Percentiles rank a stretch among this genome's conserved stretches.
Evolutionary conservation across 2,113 vertebrate genomes (phyloP).

Genomic region (Ammospiza nelsoni): DNA sequence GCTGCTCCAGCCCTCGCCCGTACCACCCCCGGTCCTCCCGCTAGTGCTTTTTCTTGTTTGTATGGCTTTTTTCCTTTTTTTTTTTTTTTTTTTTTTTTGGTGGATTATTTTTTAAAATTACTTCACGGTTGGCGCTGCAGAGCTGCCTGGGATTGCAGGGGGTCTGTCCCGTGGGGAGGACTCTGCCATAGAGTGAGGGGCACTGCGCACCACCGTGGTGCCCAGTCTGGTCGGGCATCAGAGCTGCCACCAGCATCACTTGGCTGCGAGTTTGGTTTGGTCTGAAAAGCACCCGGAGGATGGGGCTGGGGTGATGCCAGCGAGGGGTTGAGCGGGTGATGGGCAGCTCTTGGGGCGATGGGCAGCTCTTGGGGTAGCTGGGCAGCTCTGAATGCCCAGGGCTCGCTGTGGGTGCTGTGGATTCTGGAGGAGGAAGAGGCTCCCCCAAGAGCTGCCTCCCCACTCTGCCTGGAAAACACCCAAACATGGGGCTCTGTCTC

Average conservation of each 20-base stretch:
- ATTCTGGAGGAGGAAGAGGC: neutral
- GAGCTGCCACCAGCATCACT: neutral
- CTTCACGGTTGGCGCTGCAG: neutral
- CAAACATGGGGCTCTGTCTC: conserved; percentile 27
- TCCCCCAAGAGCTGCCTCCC: neutral
- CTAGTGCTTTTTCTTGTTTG: neutral
- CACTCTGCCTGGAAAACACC: conserved; percentile 26
- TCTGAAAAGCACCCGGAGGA: neutral
- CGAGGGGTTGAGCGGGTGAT: neutral
- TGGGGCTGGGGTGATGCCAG: neutral
- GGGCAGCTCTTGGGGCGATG: neutral
- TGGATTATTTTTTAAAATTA: neutral
- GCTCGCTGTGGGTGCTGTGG: neutral
- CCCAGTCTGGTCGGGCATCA: neutral
- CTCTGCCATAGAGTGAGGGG: neutral
- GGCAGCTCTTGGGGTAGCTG: neutral
- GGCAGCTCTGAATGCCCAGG: neutral
- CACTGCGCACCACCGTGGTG: neutral
- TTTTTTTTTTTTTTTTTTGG: too few relatives aligned
- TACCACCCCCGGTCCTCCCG: neutral
- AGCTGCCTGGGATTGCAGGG: neutral
- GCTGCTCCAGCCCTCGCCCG: neutral
- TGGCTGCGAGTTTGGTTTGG: neutral
- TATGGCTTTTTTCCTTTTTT: neutral
- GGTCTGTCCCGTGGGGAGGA: neutral